Evolutionary conservation across 1,140 invertebrate species (phyloP), one percentile per base, ranked within the genome.

Genomic region (Drosophila navojoa): DNA sequence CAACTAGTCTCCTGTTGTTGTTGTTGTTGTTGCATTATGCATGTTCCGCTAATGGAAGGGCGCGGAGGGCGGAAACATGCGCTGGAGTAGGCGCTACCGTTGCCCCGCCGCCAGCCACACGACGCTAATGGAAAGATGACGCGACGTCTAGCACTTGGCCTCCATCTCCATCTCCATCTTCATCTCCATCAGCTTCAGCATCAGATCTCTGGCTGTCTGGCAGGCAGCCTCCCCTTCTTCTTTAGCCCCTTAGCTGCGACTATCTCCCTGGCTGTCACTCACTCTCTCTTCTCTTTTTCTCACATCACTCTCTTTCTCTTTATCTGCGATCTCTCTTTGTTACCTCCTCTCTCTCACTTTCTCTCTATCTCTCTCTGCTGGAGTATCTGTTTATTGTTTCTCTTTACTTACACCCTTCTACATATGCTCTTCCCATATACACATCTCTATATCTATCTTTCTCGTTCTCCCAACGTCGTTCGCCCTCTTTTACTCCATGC

Each of bases 81-180:
- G 50, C 5, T 16, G 52, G 9, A 49, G 47, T 45, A 45, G 25
- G 49, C 27, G 44, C 79, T 80, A 77, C 71, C 54, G 76, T 78
- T 74, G 68, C 74, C 73, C 47, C 57, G 42, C 53, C 35, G 44
- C 55, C 54, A 68, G 78, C 78, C 80, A 81, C 80, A 80, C 80
- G 78, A 81, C 79, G 85, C 82, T 87, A 87, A 87, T 87, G 82
- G 82, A 87, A 81, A 59, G 72, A 82, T 66, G 75, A 72, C 54
- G 82, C 74, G 44, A 62, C 42, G 63, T 66, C 61, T 66, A 58
- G 59, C 61, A 55, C 53, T 32, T 32, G 32, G 32, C 1, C 32
- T 32, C 10, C 32, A 32, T 7, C 32, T 58, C 52, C 62, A 72
- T 66, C 68, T 19, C 19, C 19, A 22, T 32, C 32, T 32, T 32